These are phyloP conservation scores for Lomographa bimaculata DNA, from an alignment of 2,888 invertebrate species.

Conservation along the genomic window DNA sequence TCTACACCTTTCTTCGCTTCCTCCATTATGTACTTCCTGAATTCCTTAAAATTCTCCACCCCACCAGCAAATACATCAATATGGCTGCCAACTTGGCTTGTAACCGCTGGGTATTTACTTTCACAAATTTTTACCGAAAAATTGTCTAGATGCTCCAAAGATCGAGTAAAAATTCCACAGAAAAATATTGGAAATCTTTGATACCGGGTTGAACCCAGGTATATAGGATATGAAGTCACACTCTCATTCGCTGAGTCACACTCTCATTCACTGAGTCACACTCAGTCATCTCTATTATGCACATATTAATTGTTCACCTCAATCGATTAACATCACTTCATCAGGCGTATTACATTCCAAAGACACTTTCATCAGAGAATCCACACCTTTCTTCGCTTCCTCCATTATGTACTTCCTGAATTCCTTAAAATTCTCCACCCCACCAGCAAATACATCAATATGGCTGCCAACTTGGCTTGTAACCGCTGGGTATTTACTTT, in stretches of 20 bases:
- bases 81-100: constrained; percentile 52
- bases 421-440: constrained; percentile 41
- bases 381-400: constrained; percentile 44
- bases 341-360: constrained; percentile 8
- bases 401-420: constrained; percentile 51
- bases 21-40: constrained; percentile 47
- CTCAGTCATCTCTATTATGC: no score
- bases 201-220: no score
- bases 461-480: constrained; percentile 51
- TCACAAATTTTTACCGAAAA: constrained; percentile 62
- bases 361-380: constrained; percentile 25
- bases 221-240: no score
- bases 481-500: constrained; percentile 45
- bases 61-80: constrained; percentile 61
- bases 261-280: no score
- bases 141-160: constrained; percentile 57
- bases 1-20: constrained; percentile 45
- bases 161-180: no score
- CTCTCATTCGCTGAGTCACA: no score
- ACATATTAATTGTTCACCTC: no score
- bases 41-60: constrained; percentile 41
- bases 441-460: constrained; percentile 59
- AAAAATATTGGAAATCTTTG: no score
- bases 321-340: constrained; percentile 34
- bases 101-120: constrained; percentile 44